phyloP scores from a whole-genome alignment of 2,888 invertebrate species.

The Ennomos erosarius region DNA sequence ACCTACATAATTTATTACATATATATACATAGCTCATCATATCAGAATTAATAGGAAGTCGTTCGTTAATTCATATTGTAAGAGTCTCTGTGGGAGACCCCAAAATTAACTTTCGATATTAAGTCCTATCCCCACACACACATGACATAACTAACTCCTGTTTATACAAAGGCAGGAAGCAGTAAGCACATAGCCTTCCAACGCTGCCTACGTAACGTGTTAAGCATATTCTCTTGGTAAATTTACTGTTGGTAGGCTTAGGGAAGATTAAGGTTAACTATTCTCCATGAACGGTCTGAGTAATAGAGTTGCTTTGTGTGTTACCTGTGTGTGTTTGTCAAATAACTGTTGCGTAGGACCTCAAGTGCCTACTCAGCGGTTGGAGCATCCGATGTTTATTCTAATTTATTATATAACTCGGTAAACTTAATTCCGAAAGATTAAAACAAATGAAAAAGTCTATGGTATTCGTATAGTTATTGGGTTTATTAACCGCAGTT shows the following conservation, averaged over 20 bases:
- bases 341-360: constrained; percentile 20
- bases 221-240: constrained; percentile 58
- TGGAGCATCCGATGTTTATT: constrained; percentile 10
- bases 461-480: too few species aligned
- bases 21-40: constrained; percentile 12
- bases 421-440: too few species aligned
- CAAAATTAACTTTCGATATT: constrained; percentile 53
- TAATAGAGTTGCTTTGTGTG: constrained; percentile 34
- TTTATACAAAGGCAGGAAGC: constrained; percentile 21
- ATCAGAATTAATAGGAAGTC: constrained; percentile 31
- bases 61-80: constrained; percentile 48
- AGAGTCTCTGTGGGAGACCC: constrained; percentile 46
- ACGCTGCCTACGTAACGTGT: constrained; percentile 42
- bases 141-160: constrained; percentile 28
- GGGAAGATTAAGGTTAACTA: constrained; percentile 58
- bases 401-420: too few species aligned
- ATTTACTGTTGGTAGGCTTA: constrained; percentile 62
- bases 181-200: constrained; percentile 15
- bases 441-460: too few species aligned
- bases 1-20: not conserved
- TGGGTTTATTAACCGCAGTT: too few species aligned
- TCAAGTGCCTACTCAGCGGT: constrained; percentile 20
- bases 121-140: constrained; percentile 41
- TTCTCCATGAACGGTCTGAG: constrained; percentile 37
- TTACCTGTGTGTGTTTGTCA: constrained; percentile 34